Base-by-base conservation (phyloP, 1,140 invertebrate species). In the Musca vetustissima region DNA sequence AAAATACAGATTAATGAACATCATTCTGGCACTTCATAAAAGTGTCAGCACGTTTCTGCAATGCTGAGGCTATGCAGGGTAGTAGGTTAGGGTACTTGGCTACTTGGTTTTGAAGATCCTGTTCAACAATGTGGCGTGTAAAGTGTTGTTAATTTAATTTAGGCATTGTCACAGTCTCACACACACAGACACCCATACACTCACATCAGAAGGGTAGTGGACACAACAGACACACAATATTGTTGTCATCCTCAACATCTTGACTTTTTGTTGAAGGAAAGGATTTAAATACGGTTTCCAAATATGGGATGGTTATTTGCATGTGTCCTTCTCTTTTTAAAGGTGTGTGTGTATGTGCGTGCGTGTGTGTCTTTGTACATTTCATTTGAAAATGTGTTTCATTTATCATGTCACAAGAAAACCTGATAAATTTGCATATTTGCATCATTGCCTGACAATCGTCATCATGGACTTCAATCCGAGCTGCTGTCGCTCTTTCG, bases 101-200 rank as follows among this genome's bases (percentile, higher is more conserved):
- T 28, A 28, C 28, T 13, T 43, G 1, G 36, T 13, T 43, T 1
- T 43, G 6, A 11, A 9, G 1, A 9, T 13, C 36, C 36, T 13
- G 6, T 6, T 43, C 1, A 11, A 13, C 36, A 43, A 43, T 43
- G 36, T 43, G 36, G 36, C 36, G 36, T 43, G 36, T 43, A 36
- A 36, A 61, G 57, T 59, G 57, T 61, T 36, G 57, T 61, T 61
- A 61, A 61, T 36, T 61, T 43, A 61, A 61, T 61, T 61, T 61
- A 22, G 11, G 24, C 55, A 59, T 59, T 32, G 25, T 59, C 25
- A 59, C 55, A 59, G 17, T 14, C n/a, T 52, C 2, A 13, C 49
- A 9, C 49, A 52, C 21, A 43, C 36, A 43, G 6, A 43, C 11
- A 43, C 36, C 7, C 9, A 32, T n/a, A n/a, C n/a, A 8, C 28